Evolutionary conservation across 30 jellyfish, hydroid and myxozoan species (phyloP), one percentile per base, ranked within the genome.

Genomic region (Pelagia noctiluca): DNA sequence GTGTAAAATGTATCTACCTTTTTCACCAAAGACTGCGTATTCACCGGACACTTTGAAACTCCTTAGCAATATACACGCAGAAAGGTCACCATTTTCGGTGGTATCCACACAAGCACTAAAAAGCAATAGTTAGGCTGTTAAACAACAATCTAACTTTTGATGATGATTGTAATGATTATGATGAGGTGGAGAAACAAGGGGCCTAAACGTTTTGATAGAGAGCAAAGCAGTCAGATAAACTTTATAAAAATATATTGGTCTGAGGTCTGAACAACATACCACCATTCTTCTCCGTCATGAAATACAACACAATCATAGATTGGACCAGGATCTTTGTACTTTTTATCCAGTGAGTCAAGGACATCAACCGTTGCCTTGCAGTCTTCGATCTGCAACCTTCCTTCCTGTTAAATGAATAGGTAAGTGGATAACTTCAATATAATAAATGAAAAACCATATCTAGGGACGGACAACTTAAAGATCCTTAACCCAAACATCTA

Each of bases 21-120:
- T 74, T 33, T 84, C 87, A 36, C 94, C 80, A 35, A 94, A 83
- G 23, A 89, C 65, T 1, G 96, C 94, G 75, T 37, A 88, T 4
- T 83, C 84, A 0, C 99, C 99, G 31, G 88, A 83, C 3, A 36
- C 53, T 50, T 57, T 67, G 80, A 50, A 94, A 8, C 90, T 75
- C 12, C 90, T 38, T 48, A 94, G 28, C 23, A 94, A 65, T 0
- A 50, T 31, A 63, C 99, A 94, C 24, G 31, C 46, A 10, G 82
- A 87, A 42, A 94, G 74, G 22, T 88, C 86, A 26, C 97, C 97
- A 10, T n/a, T 33, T 78, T 94, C 97, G 3, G 96, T 86, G 0
- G 96, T 82, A 52, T 88, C 99, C n/a, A 94, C 69, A 67, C 99
- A 94, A 0, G 96, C 99, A 77, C 99, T 88, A 53, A 52, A 67